A percentile compares a stretch with the other conserved stretches of the same genome.
phyloP scores from a whole-genome alignment of 2,797 vertebrate species.

The Parambassis ranga region DNA sequence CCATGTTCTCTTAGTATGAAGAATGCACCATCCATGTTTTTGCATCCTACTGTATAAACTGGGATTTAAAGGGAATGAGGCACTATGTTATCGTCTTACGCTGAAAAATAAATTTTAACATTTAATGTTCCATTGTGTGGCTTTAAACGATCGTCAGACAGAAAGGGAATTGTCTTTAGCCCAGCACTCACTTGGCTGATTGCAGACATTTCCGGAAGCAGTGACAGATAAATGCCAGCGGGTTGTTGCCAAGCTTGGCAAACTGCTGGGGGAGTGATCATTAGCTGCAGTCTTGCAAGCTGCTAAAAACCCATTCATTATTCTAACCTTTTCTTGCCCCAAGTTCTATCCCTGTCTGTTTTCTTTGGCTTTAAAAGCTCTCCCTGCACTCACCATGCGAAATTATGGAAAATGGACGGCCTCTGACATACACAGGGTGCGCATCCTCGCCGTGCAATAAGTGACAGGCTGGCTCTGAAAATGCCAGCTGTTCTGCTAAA shows the following conservation, averaged over 20 bases:
- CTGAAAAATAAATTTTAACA: background rate
- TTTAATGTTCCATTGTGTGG: background rate
- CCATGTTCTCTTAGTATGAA: background rate
- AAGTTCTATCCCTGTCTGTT: constrained; percentile 30
- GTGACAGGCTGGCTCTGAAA: background rate
- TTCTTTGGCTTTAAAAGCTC: constrained; percentile 39
- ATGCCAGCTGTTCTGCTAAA: background rate
- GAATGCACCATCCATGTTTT: background rate
- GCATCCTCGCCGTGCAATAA: background rate
- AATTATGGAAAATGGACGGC: constrained; percentile 12
- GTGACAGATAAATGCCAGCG: constrained; percentile 64
- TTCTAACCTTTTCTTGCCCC: constrained; percentile 51
- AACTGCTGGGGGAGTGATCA: constrained; percentile 52
- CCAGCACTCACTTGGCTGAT: constrained; percentile 41
- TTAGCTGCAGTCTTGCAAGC: constrained; percentile 59
- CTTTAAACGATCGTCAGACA: constrained; percentile 18
- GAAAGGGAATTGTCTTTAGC: constrained; percentile 12
- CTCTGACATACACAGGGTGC: constrained; percentile 4
- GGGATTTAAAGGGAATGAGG: background rate
- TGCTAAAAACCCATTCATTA: constrained; percentile 66
- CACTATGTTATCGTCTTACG: background rate
- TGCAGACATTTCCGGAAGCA: constrained; percentile 50
- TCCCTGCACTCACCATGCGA: constrained; percentile 14
- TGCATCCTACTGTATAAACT: background rate
- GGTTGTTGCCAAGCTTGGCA: constrained; percentile 55